Evolutionary conservation across 2,113 vertebrate genomes (phyloP).

Genomic region (Microtus pennsylvanicus): DNA sequence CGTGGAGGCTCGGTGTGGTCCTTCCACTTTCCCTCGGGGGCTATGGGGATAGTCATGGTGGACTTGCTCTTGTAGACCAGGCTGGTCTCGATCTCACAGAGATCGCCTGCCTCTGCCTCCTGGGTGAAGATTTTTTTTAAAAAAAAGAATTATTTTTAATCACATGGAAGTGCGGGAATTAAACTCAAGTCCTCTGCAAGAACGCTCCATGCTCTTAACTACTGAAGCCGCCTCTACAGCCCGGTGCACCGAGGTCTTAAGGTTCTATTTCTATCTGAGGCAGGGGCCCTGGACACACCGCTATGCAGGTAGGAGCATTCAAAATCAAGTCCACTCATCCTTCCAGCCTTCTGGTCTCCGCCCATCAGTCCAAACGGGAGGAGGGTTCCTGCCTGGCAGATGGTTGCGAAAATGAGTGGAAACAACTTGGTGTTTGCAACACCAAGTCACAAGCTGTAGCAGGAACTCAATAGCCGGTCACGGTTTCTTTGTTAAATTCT

Average conservation of each 20-base stretch:
- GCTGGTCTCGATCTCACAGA: no score
- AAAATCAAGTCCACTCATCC: neutral
- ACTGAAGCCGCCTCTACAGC: no score
- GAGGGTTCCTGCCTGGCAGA: neutral
- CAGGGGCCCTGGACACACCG: rapidly evolving
- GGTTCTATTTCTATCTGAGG: neutral
- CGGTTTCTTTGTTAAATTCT: neutral
- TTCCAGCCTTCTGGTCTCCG: neutral
- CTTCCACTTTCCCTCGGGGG: neutral
- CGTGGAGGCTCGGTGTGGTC: neutral
- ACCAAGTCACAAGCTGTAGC: neutral
- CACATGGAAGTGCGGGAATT: neutral
- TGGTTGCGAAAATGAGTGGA: neutral
- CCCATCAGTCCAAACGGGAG: neutral
- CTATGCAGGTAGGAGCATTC: neutral
- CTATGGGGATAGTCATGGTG: neutral
- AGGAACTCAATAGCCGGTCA: neutral
- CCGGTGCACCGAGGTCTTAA: rapidly evolving
- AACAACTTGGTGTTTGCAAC: neutral
- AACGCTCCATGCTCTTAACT: neutral
- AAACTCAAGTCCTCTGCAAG: neutral
- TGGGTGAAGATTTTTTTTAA: neutral
- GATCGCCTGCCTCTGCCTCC: no score
- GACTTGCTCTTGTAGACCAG: no score
- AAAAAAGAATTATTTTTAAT: neutral